Evolutionary conservation across 2,888 invertebrate genomes (phyloP).

Genomic region (Drosophila vallismaia): DNA sequence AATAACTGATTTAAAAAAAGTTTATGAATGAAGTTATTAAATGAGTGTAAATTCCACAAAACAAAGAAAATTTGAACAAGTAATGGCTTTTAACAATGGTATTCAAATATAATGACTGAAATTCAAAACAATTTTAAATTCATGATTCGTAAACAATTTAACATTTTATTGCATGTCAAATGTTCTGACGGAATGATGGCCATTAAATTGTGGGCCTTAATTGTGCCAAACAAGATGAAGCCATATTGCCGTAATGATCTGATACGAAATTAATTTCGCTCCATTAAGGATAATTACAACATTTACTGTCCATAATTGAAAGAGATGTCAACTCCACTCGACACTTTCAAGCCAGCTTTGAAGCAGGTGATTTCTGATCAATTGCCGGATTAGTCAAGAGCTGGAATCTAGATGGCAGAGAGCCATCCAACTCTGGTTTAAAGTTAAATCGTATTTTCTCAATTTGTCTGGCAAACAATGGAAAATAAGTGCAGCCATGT

Average conservation of each 20-base stretch:
- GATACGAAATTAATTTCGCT: constrained; percentile 36
- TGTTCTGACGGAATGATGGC: constrained; percentile 6
- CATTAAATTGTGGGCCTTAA: constrained; percentile 21
- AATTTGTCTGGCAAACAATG: constrained; percentile 9
- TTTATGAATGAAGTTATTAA: too few species aligned
- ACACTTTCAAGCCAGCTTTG: constrained; percentile 9
- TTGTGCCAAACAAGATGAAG: constrained; percentile 15
- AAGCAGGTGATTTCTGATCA: constrained; percentile 29
- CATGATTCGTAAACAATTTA: constrained; percentile 11
- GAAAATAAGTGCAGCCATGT: constrained; percentile 34
- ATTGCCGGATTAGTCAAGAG: constrained; percentile 4
- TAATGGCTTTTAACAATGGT: neutral
- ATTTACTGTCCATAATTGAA: constrained; percentile 32
- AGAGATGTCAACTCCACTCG: constrained; percentile 31
- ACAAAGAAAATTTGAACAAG: too few species aligned
- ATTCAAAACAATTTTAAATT: constrained; percentile 10
- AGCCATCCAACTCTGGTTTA: neutral
- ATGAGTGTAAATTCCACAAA: too few species aligned
- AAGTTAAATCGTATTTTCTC: constrained; percentile 3
- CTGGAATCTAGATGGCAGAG: neutral
- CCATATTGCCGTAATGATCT: constrained; percentile 37
- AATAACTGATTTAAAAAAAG: too few species aligned
- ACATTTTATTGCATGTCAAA: constrained; percentile 19
- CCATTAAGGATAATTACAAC: constrained; percentile 30
- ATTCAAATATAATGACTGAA: neutral